phyloP scores from a whole-genome alignment of 2,113 vertebrate genomes.

The Brachyistius frenatus region DNA sequence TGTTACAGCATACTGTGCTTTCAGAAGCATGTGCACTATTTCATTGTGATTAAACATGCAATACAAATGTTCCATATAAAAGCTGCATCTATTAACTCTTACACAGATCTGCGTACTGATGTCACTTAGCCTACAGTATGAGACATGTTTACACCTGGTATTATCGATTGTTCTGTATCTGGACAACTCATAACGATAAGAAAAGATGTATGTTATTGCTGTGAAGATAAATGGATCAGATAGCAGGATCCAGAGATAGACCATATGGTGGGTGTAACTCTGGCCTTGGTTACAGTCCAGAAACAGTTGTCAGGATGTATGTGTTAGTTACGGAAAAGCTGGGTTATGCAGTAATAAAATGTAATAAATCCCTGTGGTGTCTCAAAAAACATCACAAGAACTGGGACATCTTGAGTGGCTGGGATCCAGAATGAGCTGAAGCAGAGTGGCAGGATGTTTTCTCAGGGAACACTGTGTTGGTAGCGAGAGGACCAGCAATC shows the following conservation, averaged over 20 bases:
- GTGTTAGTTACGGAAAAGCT: background rate
- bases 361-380: background rate
- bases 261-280: background rate
- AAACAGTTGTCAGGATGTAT: background rate
- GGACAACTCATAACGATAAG: too few relatives aligned
- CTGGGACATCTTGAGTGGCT: conserved; percentile 17
- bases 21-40: background rate
- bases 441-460: conserved; percentile 6
- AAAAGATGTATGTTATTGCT: background rate
- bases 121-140: background rate
- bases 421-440: conserved; percentile 8
- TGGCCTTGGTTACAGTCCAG: background rate
- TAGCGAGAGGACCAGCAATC: background rate
- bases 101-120: background rate
- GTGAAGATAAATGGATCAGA: background rate
- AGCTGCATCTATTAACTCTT: background rate
- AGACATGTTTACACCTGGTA: background rate
- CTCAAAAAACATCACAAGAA: background rate
- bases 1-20: background rate
- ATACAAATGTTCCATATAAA: background rate
- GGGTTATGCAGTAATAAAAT: background rate
- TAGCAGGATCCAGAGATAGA: background rate
- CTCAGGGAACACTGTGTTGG: background rate
- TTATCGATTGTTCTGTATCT: too few relatives aligned
- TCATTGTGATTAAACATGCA: background rate